Base-by-base conservation (phyloP, 37 sponge, comb jelly and placozoan genomes). In the Chondrosia reniformis region DNA sequence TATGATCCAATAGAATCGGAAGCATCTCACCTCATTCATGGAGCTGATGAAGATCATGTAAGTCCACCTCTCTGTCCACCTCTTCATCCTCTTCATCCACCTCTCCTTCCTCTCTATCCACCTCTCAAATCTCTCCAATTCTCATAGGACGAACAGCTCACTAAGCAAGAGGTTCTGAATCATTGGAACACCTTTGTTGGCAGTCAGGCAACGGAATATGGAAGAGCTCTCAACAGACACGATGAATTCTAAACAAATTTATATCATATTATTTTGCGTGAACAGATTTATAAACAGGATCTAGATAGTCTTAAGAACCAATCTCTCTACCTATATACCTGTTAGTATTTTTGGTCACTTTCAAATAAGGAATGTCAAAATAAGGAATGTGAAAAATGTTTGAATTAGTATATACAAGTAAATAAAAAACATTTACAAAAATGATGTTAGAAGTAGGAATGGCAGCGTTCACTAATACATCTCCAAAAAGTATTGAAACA, bases 201-300 rank as follows among this genome's bases (percentile, higher is more conserved):
- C 13, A 95, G 96, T 39, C 95, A 89, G 56, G 94, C 92, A 1
- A 94, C 98, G 12, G 95, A 97, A 55, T 97, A 83, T 80, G 94
- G 98, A 13, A 87, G 84, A 38, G 83, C 82, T 45, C 76, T 96
- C 0, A 63, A 81, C 4, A 79, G 85, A n/a, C 94, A 93, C 54
- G 94, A 93, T 39, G 94, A 93, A 64, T 93, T 93, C 77, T 93
- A 43, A 69, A 13, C 28, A 7, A 30, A 6, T 30, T 13, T 13
- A 59, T 13, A 19, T 13, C 8, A 59, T n/a, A n/a, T n/a, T n/a
- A n/a, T n/a, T n/a, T n/a, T n/a, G n/a, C n/a, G n/a, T n/a, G n/a
- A n/a, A n/a, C n/a, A n/a, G n/a, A n/a, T n/a, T n/a, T n/a, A n/a
- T n/a, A n/a, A n/a, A n/a, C n/a, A n/a, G n/a, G n/a, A n/a, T n/a